phyloP scores from a whole-genome alignment of 2,113 vertebrate genomes.

The Pontoporia blainvillei region DNA sequence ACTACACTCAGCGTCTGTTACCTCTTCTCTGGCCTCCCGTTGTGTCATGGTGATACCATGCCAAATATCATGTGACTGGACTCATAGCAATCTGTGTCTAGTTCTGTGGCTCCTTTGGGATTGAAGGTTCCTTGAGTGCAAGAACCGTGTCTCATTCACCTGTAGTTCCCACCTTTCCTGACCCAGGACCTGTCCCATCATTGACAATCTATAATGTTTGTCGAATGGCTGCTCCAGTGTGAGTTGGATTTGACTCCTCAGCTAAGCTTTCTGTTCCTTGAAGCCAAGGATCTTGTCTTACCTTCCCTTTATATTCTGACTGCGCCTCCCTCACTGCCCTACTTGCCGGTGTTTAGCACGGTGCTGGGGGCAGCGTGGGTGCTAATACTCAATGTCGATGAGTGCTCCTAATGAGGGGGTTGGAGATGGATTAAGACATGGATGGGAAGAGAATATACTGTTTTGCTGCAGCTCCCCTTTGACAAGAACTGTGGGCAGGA shows the following conservation, averaged over 20 bases:
- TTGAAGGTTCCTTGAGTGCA: neutral
- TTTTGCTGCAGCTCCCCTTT: constrained; percentile 83
- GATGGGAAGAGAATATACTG: neutral
- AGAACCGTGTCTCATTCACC: neutral
- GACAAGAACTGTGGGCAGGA: constrained; percentile 87
- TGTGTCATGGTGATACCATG: neutral
- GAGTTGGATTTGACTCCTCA: neutral
- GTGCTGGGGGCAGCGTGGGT: no score
- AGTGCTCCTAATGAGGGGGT: neutral
- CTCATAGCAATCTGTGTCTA: neutral
- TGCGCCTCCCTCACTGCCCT: neutral
- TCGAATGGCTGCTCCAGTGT: neutral
- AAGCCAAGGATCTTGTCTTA: neutral
- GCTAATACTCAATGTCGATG: neutral
- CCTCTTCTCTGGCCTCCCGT: neutral
- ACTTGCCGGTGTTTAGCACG: neutral
- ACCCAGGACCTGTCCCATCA: neutral
- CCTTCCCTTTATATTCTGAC: neutral
- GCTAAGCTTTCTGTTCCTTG: neutral
- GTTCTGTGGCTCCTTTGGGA: neutral
- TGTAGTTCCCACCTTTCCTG: neutral
- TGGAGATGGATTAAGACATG: no score
- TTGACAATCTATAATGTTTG: neutral
- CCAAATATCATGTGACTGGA: neutral
- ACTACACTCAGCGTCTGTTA: neutral